These are phyloP conservation scores for Copidosoma aretas DNA, from an alignment of 2,888 invertebrate genomes.

Conservation along the genomic window DNA sequence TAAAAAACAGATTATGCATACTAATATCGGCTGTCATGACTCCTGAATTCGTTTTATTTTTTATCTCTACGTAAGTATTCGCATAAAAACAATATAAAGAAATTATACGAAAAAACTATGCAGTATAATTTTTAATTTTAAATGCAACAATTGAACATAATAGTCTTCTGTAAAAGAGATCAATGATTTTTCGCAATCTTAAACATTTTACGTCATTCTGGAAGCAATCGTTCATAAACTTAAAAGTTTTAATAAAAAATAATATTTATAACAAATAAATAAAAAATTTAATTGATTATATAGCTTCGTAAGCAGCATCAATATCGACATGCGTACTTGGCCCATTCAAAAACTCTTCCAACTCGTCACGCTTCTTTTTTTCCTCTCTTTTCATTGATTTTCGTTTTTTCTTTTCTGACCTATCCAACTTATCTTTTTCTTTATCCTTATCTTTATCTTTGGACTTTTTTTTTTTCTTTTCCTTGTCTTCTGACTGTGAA, in stretches of 20 bases:
- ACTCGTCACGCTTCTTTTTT: constrained; percentile 65
- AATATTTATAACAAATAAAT: constrained; percentile 17
- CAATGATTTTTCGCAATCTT: constrained; percentile 3
- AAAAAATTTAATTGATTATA: constrained; percentile 58
- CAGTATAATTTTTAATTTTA: constrained; percentile 19
- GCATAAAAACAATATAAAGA: constrained; percentile 4
- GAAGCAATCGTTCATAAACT: constrained; percentile 17
- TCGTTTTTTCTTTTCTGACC: constrained; percentile 62
- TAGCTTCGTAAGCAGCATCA: constrained; percentile 69
- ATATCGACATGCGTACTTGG: constrained; percentile 64
- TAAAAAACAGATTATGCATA: constrained; percentile 21
- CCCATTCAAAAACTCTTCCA: constrained; percentile 71
- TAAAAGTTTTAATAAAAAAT: constrained; percentile 22
- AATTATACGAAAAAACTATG: constrained; percentile 23
- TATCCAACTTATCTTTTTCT: constrained; percentile 63
- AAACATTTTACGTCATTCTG: constrained; percentile 5
- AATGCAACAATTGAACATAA: constrained; percentile 28
- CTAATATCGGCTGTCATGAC: constrained; percentile 8
- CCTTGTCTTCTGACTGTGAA: constrained; percentile 64
- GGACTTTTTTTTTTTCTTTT: constrained; percentile 66
- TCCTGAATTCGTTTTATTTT: constrained; percentile 10
- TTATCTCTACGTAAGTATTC: constrained; percentile 9
- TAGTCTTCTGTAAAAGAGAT: constrained; percentile 35
- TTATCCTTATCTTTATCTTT: constrained; percentile 61
- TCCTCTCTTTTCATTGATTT: constrained; percentile 60